Evolutionary conservation across 2,113 vertebrate species (phyloP), one percentile per base, ranked within the genome.

Genomic region (Bufo gargarizans): DNA sequence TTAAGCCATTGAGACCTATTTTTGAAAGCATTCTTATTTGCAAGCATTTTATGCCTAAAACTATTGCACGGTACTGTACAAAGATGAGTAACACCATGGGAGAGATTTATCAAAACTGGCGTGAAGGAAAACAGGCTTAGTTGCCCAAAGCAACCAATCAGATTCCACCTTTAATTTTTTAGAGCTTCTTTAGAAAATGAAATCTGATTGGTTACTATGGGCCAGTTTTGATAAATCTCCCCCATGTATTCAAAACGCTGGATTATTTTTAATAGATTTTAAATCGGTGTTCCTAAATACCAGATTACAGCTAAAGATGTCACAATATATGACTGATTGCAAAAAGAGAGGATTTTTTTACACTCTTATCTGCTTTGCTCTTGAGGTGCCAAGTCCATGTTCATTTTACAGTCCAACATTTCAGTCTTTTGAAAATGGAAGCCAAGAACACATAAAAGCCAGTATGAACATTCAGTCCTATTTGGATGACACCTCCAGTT

Each of bases 401-500:
- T 88, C 50, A 84, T 22, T 78, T 89, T 84, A 77, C 87, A 76
- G 59, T 81, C 72, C 56, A 78, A 88, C 17, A 67, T 16, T 90
- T 90, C 86, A 89, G 82, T 71, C 56, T 88, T 77, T 85, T 65
- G 63, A 85, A 90, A 65, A 76, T 76, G 17, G 22, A 16, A 69
- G 87, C 81, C 81, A 89, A 84, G 81, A 67, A 89, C 72, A 88
- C n/a, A 63, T 74, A 49, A 77, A 88, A 78, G 69, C 82, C 59
- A 69, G 81, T 77, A 81, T 84, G 82, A 89, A 89, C 87, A 88
- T 89, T 89, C 82, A 84, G 87, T 84, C 58, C 81, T 84, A 67
- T 63, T 76, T 74, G 82, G 72, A 88, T 76, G 84, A 63, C 71
- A 77, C 81, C 72, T 88, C 87, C 80, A 76, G 63, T 88, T 84